phyloP scores from a whole-genome alignment of 2,113 vertebrate genomes.

The Sinocyclocheilus maitianheensis region DNA sequence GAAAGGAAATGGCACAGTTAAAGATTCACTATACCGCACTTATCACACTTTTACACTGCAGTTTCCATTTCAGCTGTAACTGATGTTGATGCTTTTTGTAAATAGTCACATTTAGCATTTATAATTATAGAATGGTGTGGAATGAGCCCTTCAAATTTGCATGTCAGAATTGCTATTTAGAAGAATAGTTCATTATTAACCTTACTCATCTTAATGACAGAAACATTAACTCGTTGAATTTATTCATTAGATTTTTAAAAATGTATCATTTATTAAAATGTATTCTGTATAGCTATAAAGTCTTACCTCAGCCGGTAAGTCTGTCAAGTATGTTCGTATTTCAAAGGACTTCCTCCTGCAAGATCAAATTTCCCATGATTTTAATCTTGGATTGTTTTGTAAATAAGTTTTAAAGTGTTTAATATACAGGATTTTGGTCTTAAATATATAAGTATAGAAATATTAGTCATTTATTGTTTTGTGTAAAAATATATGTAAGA shows the following conservation, averaged over 20 bases:
- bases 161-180: too few species aligned
- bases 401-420: neutral
- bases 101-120: neutral
- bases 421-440: neutral
- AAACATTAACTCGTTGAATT: neutral
- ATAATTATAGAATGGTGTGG: neutral
- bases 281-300: neutral
- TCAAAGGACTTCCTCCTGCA: conserved; percentile 24
- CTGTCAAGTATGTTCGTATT: neutral
- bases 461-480: neutral
- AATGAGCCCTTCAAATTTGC: too few species aligned
- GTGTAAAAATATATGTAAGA: neutral
- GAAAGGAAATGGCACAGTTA: neutral
- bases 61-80: neutral
- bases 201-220: neutral
- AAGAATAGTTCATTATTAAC: neutral
- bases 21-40: neutral
- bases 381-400: neutral
- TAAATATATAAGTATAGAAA: neutral
- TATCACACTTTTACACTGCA: neutral
- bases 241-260: neutral
- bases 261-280: neutral
- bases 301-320: conserved; percentile 10
- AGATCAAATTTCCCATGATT: neutral
- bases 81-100: neutral